Evolutionary conservation across 2,797 vertebrate species (phyloP).

Genomic region (Coregonus sp.): DNA sequence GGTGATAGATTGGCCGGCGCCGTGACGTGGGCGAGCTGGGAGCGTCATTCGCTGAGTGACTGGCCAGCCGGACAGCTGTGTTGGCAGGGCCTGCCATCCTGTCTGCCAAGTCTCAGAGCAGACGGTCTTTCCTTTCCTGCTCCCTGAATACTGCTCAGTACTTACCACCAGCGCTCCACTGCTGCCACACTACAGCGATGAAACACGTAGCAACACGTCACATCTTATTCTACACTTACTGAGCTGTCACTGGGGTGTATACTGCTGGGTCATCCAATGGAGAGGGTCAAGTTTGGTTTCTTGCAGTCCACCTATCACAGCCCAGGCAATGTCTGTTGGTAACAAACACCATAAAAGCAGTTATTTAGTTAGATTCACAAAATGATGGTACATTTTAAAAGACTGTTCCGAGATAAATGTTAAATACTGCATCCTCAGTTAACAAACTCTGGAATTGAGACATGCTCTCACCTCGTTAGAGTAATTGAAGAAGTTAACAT

Average conservation of each 20-base stretch:
- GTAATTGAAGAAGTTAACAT: conserved; percentile 52
- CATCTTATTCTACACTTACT: conserved; percentile 60
- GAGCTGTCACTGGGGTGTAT: neutral
- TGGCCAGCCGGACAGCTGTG: conserved; percentile 74
- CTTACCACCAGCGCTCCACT: conserved; percentile 54
- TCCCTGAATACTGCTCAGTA: conserved; percentile 64
- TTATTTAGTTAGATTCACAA: too few relatives aligned
- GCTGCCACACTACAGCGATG: conserved; percentile 63
- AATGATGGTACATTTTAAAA: neutral
- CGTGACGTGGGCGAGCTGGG: conserved; percentile 43
- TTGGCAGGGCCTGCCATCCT: conserved; percentile 57
- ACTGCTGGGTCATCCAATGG: neutral
- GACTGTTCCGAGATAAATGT: conserved; percentile 10
- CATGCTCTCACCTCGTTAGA: conserved; percentile 41
- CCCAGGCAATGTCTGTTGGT: too few relatives aligned
- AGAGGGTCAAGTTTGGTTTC: neutral
- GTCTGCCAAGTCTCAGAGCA: conserved; percentile 71
- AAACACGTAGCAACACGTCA: conserved; percentile 65
- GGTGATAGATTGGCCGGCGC: conserved; percentile 64
- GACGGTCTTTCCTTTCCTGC: conserved; percentile 60
- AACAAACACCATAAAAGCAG: too few relatives aligned
- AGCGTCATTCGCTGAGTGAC: conserved; percentile 54
- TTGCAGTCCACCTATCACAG: too few relatives aligned
- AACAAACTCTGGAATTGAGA: conserved; percentile 48
- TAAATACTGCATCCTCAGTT: conserved; percentile 24